Conservation (phyloP, 2,113 vertebrate genomes). For the Rhineura floridana region DNA sequence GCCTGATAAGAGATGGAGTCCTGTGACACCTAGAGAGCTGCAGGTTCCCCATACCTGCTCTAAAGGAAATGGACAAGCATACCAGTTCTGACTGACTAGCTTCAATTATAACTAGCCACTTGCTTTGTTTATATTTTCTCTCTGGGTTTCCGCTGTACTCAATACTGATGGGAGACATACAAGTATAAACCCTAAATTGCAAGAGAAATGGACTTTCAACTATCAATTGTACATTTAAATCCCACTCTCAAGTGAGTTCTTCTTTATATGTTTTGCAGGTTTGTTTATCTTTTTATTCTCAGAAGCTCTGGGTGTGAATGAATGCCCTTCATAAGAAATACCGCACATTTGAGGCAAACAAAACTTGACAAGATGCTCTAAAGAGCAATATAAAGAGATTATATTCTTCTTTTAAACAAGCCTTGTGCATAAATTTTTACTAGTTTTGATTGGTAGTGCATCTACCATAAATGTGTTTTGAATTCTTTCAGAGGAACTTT, state of each 20-base stretch:
- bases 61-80: neutral
- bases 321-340: neutral
- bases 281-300: conserved; percentile 36
- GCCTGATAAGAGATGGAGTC: no score
- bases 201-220: conserved; percentile 29
- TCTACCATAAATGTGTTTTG: conserved; percentile 65
- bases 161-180: neutral
- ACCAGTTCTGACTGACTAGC: neutral
- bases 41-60: neutral
- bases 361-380: conserved; percentile 31
- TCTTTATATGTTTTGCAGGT: conserved; percentile 39
- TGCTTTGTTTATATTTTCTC: neutral
- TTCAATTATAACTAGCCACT: neutral
- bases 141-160: neutral
- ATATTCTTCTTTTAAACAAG: conserved; percentile 46
- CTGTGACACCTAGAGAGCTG: no score
- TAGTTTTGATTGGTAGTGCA: conserved; percentile 56
- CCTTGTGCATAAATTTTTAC: conserved; percentile 56
- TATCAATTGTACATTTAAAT: conserved; percentile 8
- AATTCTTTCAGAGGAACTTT: conserved; percentile 64
- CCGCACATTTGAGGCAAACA: conserved; percentile 41
- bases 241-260: conserved; percentile 7
- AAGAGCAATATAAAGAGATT: conserved; percentile 10
- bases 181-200: conserved; percentile 12
- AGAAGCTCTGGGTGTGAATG: neutral